phyloP scores from a whole-genome alignment of 1,140 invertebrate species.

The Drosophila auraria region DNA sequence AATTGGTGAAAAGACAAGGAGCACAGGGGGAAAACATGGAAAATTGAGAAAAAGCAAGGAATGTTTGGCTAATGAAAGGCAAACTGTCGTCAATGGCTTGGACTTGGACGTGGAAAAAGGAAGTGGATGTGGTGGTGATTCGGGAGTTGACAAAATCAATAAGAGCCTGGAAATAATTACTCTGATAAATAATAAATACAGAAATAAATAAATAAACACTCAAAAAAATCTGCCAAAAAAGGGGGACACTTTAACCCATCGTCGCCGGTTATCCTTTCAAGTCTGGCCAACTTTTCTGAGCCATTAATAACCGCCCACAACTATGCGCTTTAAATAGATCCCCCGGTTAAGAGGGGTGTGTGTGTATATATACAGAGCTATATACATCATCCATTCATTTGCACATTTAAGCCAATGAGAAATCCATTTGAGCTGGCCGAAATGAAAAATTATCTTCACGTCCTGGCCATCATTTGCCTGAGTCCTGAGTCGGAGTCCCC shows the following conservation, averaged over 20 bases:
- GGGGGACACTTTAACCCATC: conserved; percentile 8
- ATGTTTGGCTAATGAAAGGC: conserved; percentile 35
- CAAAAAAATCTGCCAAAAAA: conserved; percentile 9
- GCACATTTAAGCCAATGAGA: conserved; percentile 47
- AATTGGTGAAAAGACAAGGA: not conserved
- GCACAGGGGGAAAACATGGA: not conserved
- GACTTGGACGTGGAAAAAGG: not conserved
- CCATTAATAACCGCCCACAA: conserved; percentile 51
- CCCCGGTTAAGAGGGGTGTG: not conserved
- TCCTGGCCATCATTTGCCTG: conserved; percentile 24
- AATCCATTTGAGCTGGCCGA: conserved; percentile 49
- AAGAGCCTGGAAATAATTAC: conserved; percentile 64
- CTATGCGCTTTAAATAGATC: conserved; percentile 13
- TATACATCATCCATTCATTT: conserved; percentile 38
- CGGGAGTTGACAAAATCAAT: conserved; percentile 63
- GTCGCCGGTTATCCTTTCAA: not conserved
- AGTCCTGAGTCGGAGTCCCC: not conserved
- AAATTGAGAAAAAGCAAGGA: not conserved
- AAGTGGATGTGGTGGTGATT: not conserved
- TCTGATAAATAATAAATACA: conserved; percentile 24
- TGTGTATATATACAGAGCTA: not conserved
- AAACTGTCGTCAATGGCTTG: conserved; percentile 27
- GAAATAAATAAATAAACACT: conserved; percentile 33
- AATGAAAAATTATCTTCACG: conserved; percentile 75
- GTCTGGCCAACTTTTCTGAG: not conserved